Percentiles rank a stretch among this genome's conserved stretches.
phyloP scores from a whole-genome alignment of 37 sponge, comb jelly and placozoan species.

The Aplysina aerophoba region DNA sequence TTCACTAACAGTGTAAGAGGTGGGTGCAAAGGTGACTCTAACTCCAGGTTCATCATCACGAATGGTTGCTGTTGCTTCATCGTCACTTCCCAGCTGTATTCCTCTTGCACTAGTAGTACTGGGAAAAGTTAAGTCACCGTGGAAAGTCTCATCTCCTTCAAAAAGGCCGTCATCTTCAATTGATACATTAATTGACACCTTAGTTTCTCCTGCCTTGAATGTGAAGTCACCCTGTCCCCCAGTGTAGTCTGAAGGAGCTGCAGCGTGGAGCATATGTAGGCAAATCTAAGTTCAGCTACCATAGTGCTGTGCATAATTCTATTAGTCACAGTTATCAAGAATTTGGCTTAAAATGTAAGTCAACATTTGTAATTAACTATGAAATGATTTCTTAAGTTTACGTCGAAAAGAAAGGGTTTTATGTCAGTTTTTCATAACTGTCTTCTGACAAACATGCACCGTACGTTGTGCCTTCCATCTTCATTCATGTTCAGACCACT shows the following conservation, averaged over 20 bases:
- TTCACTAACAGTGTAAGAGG: slow-evolving; percentile 26
- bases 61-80: neutral
- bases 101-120: neutral
- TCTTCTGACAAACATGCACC: no score
- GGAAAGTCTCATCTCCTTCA: slow-evolving; percentile 6
- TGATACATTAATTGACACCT: neutral
- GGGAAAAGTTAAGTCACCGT: neutral
- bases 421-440: no score
- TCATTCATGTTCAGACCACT: no score
- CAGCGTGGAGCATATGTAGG: neutral
- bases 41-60: neutral
- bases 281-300: no score
- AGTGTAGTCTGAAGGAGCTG: slow-evolving; percentile 24
- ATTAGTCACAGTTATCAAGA: no score
- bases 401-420: no score
- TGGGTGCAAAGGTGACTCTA: neutral
- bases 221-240: neutral
- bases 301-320: no score
- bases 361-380: no score
- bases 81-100: neutral
- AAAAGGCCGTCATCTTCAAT: neutral
- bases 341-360: no score
- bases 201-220: slow-evolving; percentile 8
- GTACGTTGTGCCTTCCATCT: no score
- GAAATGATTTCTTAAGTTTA: no score